Evolutionary conservation across 1,140 invertebrate species (phyloP), one percentile per base, ranked within the genome.

Genomic region (Bacillus rossius): DNA sequence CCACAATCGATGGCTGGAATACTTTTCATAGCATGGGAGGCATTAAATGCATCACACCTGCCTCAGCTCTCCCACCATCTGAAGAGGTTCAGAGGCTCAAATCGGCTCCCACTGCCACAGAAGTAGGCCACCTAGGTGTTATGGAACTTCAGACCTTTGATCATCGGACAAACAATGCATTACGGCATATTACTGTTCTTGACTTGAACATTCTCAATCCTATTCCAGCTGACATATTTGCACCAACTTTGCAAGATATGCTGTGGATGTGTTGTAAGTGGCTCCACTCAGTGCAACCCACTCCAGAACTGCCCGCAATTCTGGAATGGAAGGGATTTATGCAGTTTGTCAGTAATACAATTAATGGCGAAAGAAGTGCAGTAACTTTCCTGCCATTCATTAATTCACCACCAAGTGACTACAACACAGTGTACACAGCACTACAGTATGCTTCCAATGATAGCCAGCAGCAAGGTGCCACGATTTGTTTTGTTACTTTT

Each of bases 21-120:
- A 68, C 69, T 29, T 67, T 70, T 55, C 69, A 70, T 59, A 40
- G 22, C n/a, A 70, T 70, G 68, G 68, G 64, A 20, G 63, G 65
- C 14, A 66, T 66, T n/a, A 14, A 25, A 16, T 61, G 55, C 54
- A 42, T 64, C n/a, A 66, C 65, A 34, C 60, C 58, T 7, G 17
- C 43, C 17, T 5, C 4, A 5, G 8, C 17, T 34, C 29, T 34
- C 29, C 29, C 29, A 7, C 29, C 29, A 20, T 25, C 43, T 8
- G 4, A 3, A 25, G n/a, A 25, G 5, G 13, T 45, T 45, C 17
- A 5, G 17, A 19, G 43, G 17, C 23, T 45, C 5, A 25, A 45
- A 45, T 20, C 17, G 13, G 17, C 23, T 20, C 43, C 43, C 17
- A 45, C 43, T 45, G 4, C 4, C 5, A 13, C 5, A 19, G 17